Conservation (phyloP, 2,888 invertebrate species). For the Leptinotarsa tumamoca region DNA sequence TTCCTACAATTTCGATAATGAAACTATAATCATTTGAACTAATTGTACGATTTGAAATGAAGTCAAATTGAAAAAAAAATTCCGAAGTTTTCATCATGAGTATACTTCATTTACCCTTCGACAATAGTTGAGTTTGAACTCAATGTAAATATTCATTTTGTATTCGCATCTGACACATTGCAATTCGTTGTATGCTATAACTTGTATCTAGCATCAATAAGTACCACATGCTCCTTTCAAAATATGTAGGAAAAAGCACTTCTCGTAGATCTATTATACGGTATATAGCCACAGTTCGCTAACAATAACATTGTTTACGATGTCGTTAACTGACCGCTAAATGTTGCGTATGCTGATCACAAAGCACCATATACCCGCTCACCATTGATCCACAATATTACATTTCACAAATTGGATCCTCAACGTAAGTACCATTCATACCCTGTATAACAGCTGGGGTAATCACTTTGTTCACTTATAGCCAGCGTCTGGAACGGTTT, state of each 20-base stretch:
- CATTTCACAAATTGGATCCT: background rate
- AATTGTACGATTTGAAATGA: no score
- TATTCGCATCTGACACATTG: no score
- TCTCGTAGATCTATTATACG: background rate
- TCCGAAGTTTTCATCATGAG: no score
- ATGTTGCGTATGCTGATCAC: conserved; percentile 2
- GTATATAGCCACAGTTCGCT: background rate
- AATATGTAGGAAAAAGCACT: background rate
- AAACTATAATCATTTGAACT: no score
- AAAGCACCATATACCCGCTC: background rate
- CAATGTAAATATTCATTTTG: no score
- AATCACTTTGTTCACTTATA: background rate
- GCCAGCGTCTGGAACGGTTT: conserved; percentile 5
- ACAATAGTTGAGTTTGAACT: no score
- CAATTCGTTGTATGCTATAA: no score
- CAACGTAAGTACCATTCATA: background rate
- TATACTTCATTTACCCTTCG: no score
- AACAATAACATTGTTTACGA: background rate
- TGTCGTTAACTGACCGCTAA: background rate
- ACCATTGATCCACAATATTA: background rate
- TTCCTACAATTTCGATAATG: no score
- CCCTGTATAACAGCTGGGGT: conserved; percentile 4
- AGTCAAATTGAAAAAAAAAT: no score
- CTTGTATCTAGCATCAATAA: background rate
- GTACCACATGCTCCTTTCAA: background rate